Evolutionary conservation across 2,888 invertebrate species (phyloP), one percentile per base, ranked within the genome.

Genomic region (Epistrophe grossulariae): DNA sequence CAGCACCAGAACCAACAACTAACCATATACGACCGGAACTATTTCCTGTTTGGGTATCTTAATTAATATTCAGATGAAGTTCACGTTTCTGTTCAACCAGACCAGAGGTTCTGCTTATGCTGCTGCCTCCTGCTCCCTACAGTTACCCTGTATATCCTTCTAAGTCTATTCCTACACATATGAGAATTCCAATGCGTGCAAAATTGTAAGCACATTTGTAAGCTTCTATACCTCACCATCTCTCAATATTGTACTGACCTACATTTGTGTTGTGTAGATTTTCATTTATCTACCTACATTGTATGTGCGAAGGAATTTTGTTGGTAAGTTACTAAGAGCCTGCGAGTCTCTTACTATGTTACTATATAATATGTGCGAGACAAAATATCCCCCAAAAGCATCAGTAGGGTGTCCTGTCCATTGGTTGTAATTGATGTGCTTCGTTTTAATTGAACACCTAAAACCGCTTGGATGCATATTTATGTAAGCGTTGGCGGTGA

Each of bases 51-150:
- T 76, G 81, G 72, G 77, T 81, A 81, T 81, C 84, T 82, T 82
- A 82, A 85, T 85, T 85, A 85, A 85, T 85, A 85, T 85, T 85
- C 85, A 71, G 74, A 85, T 85, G 74, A 73, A 74, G 77, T 84
- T 81, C 68, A 80, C 66, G 80, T 76, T 68, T 80, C 80, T 66
- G 79, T 77, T 66, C 9, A 40, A 84, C 24, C 24, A 24, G 24
- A 79, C 64, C 50, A 50, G 40, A 17, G 66, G 19, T 76, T 55
- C 60, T 83, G 62, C 24, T 24, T 28, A 52, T 52, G 31, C 40
- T n/a, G 10, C 40, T 59, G 48, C 38, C 13, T 19, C 13, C 7
- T 13, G 4, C 13, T 40, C 62, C 62, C 24, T 24, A 24, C 24
- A 9, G 6, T 66, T 11, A 60, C 38, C 59, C 38, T 8, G n/a